Evolutionary conservation across 2,888 invertebrate genomes (phyloP), one percentile per base, ranked within the genome.

Genomic region (Dryobota labecula): DNA sequence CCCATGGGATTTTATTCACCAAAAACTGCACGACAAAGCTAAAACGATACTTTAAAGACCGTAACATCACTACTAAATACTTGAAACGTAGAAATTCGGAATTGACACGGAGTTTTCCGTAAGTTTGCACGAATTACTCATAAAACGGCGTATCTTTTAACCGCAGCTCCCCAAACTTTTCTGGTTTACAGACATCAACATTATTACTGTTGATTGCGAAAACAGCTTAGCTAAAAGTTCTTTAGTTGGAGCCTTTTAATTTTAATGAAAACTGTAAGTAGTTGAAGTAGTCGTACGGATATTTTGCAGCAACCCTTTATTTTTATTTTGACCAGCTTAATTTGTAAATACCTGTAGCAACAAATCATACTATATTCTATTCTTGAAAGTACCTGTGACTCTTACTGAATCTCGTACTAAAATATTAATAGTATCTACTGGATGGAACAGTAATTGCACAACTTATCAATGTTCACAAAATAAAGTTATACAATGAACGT

Each of bases 141-240:
- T 81, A 73, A 79, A 80, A 57, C 33, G 51, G 61, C 76, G 64
- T 80, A 80, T 80, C 79, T 79, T 68, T 54, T 54, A 58, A 73
- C 73, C 54, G 47, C 79, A 80, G 81, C 63, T 53, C 24, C 41
- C 27, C 62, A 63, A 80, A 76, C 51, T 65, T 76, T 65, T 71
- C 64, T 60, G 53, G 47, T 76, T 63, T 53, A 43, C 62, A 78
- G 58, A 61, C 65, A 73, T 69, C 63, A 74, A 61, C 74, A 61
- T 74, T 79, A 79, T 80, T 66, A 45, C 36, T 58, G 47, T 49
- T 78, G 70, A 75, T 74, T 70, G n/a, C 54, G 3, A 67, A 70
- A 69, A 61, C 43, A 45, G 64, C 79, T 74, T 47, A 41, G 54
- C 54, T 47, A 73, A 67, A 51, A 57, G 33, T 54, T 60, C 13